A percentile compares a stretch with the other conserved stretches of the same genome.
Conservation (phyloP, 2,888 invertebrate genomes). For the Chydorus sphaericus region DNA sequence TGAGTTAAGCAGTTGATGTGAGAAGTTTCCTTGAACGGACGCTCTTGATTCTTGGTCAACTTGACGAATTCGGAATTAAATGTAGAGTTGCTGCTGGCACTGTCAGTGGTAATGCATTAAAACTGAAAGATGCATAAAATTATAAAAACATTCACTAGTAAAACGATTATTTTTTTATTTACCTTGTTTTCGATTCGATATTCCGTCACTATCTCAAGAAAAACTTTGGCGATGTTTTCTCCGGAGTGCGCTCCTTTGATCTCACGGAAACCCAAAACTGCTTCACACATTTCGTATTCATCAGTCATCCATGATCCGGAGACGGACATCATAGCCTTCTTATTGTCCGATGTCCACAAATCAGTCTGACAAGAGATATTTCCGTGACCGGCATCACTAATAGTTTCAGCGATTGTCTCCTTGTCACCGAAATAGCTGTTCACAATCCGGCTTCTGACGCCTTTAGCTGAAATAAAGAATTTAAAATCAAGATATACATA, state of each 20-base stretch:
- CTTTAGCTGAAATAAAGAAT: no score
- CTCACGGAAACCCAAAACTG: neutral
- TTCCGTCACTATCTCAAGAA: neutral
- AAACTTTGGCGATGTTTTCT: neutral
- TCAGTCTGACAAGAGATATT: no score
- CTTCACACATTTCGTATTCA: neutral
- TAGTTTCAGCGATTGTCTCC: no score
- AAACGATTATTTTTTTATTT: no score
- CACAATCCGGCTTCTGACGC: no score
- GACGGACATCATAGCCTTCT: neutral
- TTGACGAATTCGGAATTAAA: neutral
- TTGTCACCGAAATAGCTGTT: no score
- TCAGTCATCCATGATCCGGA: neutral
- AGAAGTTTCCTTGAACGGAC: neutral
- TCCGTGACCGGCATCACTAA: no score
- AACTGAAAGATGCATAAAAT: neutral
- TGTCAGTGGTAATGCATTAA: neutral
- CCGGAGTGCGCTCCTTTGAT: neutral
- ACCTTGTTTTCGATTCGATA: neutral
- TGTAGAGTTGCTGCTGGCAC: neutral
- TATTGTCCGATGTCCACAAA: neutral
- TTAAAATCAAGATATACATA: no score
- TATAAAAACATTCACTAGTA: no score
- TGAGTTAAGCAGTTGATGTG: neutral
- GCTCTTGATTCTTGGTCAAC: neutral